Conservation (phyloP, 1,140 invertebrate genomes). For the Pseudomyrmex sp. region DNA sequence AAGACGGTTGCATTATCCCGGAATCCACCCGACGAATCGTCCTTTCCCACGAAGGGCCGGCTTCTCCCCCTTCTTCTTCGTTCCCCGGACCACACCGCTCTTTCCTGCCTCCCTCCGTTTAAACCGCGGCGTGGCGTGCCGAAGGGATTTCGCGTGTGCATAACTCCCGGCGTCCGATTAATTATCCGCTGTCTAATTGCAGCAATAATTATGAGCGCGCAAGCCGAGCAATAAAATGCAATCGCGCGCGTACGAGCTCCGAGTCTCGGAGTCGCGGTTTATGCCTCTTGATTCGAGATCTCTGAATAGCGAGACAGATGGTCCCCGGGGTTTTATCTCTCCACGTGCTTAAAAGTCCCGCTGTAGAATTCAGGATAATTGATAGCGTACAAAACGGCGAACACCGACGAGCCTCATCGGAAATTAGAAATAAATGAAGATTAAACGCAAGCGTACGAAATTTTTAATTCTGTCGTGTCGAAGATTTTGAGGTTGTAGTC, state of each 20-base stretch:
- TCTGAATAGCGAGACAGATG: neutral
- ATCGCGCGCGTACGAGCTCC: constrained; percentile 19
- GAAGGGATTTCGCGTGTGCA: constrained; percentile 66
- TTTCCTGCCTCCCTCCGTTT: neutral
- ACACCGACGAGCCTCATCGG: neutral
- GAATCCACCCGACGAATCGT: constrained; percentile 69
- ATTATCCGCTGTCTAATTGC: constrained; percentile 77
- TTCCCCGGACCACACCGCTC: neutral
- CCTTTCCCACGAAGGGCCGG: constrained; percentile 69
- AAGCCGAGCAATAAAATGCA: constrained; percentile 62
- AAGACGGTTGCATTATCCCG: constrained; percentile 67
- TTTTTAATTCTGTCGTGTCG: neutral
- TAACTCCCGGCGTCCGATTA: constrained; percentile 75
- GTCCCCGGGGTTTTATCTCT: neutral
- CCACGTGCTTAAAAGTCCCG: neutral
- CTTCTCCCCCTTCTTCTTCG: constrained; percentile 12
- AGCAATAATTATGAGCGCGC: constrained; percentile 74
- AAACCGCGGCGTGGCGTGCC: constrained; percentile 55
- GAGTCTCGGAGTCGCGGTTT: constrained; percentile 6
- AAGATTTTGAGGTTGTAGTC: too few species aligned
- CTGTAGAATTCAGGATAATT: neutral
- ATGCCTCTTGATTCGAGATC: neutral
- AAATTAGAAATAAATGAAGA: neutral
- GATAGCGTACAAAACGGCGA: neutral
- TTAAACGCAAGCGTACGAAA: neutral